Conservation (phyloP, 2,113 vertebrate species). For the Galemys pyrenaicus region DNA sequence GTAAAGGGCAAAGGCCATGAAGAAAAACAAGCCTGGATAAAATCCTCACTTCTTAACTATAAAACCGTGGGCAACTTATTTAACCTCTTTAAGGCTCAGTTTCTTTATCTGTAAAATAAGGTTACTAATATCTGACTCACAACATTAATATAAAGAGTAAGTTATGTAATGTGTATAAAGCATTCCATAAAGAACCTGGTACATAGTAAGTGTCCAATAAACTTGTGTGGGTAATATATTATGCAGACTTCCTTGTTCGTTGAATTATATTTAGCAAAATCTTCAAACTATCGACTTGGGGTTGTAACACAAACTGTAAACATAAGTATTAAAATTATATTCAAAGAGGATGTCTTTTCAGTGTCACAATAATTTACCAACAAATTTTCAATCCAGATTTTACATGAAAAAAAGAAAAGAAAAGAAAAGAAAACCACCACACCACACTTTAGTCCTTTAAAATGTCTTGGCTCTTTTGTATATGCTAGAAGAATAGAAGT, state of each 20-base stretch:
- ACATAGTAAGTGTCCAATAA: background rate
- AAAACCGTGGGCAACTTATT: conserved; percentile 19
- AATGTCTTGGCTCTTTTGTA: conserved; percentile 19
- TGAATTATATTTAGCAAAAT: conserved; percentile 6
- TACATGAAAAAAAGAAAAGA: conserved; percentile 20
- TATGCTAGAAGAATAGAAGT: background rate
- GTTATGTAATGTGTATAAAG: background rate
- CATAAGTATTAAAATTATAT: background rate
- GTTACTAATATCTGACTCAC: conserved; percentile 22
- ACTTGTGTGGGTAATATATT: conserved; percentile 7
- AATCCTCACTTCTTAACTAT: background rate
- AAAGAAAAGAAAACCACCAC: no score
- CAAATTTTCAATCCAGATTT: conserved; percentile 7
- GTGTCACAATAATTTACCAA: background rate
- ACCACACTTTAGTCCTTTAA: background rate
- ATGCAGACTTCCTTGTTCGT: background rate
- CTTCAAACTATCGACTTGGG: background rate
- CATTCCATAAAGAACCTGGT: background rate
- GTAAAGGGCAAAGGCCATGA: background rate
- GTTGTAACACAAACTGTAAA: conserved; percentile 22
- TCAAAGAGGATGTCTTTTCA: conserved; percentile 14
- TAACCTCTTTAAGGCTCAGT: background rate
- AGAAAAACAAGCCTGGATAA: conserved; percentile 31
- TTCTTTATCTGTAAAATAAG: conserved; percentile 46
- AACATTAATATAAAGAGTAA: background rate